Conservation (phyloP, 2,888 invertebrate genomes). For the Ormyrus nitidulus region DNA sequence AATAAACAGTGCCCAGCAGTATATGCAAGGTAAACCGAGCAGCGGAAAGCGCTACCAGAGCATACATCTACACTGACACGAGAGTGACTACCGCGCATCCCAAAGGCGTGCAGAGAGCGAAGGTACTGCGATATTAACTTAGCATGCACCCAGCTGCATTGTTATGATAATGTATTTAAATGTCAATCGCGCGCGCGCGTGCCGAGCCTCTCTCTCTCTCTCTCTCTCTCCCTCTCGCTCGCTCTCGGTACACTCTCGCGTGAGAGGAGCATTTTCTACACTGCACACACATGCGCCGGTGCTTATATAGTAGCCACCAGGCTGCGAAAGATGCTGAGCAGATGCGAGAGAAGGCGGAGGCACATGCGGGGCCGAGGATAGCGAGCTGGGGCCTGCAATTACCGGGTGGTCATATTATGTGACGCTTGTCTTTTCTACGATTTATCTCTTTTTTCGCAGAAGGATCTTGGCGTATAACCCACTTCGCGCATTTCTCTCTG, state of each 20-base stretch:
- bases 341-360: neutral
- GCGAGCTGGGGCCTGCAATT: constrained; percentile 23
- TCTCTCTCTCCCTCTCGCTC: too few species aligned
- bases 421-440: constrained; percentile 34
- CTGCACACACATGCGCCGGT: neutral
- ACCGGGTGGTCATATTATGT: constrained; percentile 46
- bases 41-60: constrained; percentile 13
- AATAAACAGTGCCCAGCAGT: constrained; percentile 19
- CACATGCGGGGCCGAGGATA: constrained; percentile 6
- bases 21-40: neutral
- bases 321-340: constrained; percentile 43
- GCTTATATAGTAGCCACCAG: neutral
- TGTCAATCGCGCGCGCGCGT: constrained; percentile 63
- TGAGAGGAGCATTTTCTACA: too few species aligned
- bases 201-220: neutral
- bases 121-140: constrained; percentile 65
- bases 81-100: constrained; percentile 41
- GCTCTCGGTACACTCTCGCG: too few species aligned
- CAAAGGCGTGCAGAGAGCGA: neutral
- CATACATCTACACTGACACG: constrained; percentile 10
- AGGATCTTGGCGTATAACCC: constrained; percentile 5
- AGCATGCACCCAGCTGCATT: constrained; percentile 69
- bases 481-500: neutral
- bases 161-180: constrained; percentile 74
- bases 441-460: constrained; percentile 40